Conservation (phyloP, 64 coral and sea anemone species). For the Montipora capricornis region DNA sequence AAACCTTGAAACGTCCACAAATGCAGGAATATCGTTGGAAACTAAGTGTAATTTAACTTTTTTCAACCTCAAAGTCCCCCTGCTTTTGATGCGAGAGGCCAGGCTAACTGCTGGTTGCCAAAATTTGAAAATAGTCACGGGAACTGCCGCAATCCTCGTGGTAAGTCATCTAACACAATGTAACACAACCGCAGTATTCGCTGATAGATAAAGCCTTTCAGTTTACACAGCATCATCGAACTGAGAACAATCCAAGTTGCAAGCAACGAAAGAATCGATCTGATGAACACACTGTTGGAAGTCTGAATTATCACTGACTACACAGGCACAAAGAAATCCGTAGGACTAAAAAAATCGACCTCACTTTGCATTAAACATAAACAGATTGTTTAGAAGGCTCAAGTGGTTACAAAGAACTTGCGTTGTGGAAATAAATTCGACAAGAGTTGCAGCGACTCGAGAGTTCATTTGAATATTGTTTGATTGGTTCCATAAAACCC, state of each 20-base stretch:
- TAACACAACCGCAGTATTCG: neutral
- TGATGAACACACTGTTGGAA: neutral
- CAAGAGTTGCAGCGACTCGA: neutral
- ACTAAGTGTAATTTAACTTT: neutral
- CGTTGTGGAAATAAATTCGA: neutral
- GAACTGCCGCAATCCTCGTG: neutral
- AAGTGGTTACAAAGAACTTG: neutral
- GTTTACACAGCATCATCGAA: neutral
- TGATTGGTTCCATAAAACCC: constrained; percentile 60
- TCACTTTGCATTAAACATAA: neutral
- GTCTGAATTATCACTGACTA: neutral
- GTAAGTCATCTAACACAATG: neutral
- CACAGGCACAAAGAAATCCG: neutral
- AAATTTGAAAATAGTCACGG: neutral
- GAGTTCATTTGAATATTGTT: constrained; percentile 64
- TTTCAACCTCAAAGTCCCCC: neutral
- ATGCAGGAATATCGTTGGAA: neutral
- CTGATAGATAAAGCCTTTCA: neutral
- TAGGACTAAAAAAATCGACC: neutral
- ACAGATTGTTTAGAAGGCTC: neutral
- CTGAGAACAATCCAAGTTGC: too few species aligned
- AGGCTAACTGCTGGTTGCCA: neutral
- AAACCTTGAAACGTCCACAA: constrained; percentile 3
- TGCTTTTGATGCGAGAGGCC: neutral
- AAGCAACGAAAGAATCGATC: neutral